Evolutionary conservation across 2,888 invertebrate species (phyloP).

Genomic region (Trichacis sp.): DNA sequence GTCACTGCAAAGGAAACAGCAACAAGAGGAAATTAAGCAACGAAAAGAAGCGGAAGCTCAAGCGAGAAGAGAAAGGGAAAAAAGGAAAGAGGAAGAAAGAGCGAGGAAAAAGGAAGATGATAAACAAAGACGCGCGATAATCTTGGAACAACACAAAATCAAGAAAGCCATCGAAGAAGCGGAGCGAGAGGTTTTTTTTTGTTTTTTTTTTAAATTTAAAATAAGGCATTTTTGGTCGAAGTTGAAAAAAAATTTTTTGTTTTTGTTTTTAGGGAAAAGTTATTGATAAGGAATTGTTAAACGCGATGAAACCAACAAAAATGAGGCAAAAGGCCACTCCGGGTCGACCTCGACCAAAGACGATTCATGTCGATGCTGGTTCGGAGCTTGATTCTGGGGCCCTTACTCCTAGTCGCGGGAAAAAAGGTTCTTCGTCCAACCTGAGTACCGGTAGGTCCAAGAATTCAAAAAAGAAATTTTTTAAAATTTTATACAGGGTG

Average conservation of each 20-base stretch:
- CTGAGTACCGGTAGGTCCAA: slow-evolving; percentile 81
- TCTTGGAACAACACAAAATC: slow-evolving; percentile 92
- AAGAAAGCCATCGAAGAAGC: slow-evolving; percentile 95
- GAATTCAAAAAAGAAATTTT: too few relatives aligned
- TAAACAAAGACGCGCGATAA: slow-evolving; percentile 85
- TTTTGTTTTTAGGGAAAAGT: slow-evolving; percentile 77
- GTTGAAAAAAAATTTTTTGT: too few relatives aligned
- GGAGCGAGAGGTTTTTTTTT: slow-evolving; percentile 83
- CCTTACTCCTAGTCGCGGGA: slow-evolving; percentile 78
- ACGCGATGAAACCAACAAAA: slow-evolving; percentile 75
- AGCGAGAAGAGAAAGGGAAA: slow-evolving; percentile 81
- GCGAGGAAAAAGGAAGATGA: slow-evolving; percentile 84
- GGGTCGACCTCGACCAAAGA: slow-evolving; percentile 85
- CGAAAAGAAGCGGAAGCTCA: slow-evolving; percentile 86
- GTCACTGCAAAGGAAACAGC: slow-evolving; percentile 90
- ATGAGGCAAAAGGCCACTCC: slow-evolving; percentile 75
- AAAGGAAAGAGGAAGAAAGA: slow-evolving; percentile 81
- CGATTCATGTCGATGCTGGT: slow-evolving; percentile 89
- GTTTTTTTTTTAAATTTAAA: too few relatives aligned
- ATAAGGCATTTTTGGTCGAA: too few relatives aligned
- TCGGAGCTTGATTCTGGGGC: slow-evolving; percentile 83
- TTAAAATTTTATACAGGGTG: too few relatives aligned
- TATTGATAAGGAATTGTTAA: slow-evolving; percentile 78
- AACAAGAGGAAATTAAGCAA: slow-evolving; percentile 88
- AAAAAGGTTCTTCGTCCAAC: slow-evolving; percentile 86